Conservation (phyloP, 1,140 invertebrate genomes). For the Oedothorax gibbosus region DNA sequence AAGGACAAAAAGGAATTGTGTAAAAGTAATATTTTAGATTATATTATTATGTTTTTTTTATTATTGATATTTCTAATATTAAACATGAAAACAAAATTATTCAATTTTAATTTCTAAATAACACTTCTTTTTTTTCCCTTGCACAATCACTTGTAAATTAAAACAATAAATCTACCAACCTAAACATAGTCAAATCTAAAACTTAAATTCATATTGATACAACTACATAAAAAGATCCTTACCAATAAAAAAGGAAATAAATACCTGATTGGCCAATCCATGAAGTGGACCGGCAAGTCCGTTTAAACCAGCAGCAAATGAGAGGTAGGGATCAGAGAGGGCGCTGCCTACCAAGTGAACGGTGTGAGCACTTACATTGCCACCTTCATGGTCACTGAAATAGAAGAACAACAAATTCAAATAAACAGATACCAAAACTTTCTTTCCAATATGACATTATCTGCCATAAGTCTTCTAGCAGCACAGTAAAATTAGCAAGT, state of each 20-base stretch:
- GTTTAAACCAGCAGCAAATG: slow-evolving; percentile 74
- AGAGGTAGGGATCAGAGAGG: slow-evolving; percentile 75
- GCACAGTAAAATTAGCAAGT: background rate
- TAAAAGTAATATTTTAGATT: too few relatives aligned
- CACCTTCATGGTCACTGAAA: slow-evolving; percentile 73
- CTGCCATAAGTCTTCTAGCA: too few relatives aligned
- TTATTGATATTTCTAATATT: too few relatives aligned
- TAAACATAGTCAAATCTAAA: too few relatives aligned
- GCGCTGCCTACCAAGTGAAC: slow-evolving; percentile 75
- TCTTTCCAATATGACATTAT: too few relatives aligned
- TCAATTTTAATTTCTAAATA: too few relatives aligned
- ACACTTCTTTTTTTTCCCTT: background rate
- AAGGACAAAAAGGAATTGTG: too few relatives aligned
- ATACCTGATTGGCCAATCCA: slow-evolving; percentile 75
- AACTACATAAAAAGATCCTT: background rate
- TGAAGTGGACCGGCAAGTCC: slow-evolving; percentile 75
- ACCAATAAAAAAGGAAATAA: background rate
- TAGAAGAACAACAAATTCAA: background rate
- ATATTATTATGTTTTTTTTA: too few relatives aligned
- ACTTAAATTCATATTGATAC: background rate
- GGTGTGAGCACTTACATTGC: slow-evolving; percentile 76
- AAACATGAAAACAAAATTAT: too few relatives aligned
- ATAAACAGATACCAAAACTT: too few relatives aligned
- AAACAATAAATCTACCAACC: background rate
- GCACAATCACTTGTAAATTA: background rate